Evolutionary conservation across 2,797 vertebrate genomes (phyloP).

Genomic region (Tangara arthus): DNA sequence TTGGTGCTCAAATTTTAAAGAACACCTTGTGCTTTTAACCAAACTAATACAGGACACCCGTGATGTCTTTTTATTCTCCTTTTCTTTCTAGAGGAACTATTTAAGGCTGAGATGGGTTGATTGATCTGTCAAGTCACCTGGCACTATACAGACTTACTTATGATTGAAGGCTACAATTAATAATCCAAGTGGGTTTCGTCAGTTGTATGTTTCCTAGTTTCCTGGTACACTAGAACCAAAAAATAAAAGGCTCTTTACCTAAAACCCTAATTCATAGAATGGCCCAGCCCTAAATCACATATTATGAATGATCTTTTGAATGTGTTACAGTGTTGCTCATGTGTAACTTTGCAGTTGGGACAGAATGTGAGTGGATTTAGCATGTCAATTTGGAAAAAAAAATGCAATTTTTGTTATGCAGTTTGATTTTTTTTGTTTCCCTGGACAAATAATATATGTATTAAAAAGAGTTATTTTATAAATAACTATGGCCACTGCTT

Average conservation of each 20-base stretch:
- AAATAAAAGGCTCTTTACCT: background rate
- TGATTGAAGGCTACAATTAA: background rate
- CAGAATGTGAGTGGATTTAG: background rate
- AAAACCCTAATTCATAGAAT: background rate
- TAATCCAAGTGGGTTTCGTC: background rate
- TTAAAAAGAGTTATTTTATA: background rate
- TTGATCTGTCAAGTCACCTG: background rate
- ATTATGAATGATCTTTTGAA: background rate
- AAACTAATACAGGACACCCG: background rate
- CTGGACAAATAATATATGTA: background rate
- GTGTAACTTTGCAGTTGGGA: background rate
- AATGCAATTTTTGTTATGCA: accelerated
- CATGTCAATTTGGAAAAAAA: background rate
- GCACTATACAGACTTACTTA: background rate
- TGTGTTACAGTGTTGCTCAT: background rate
- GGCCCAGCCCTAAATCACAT: background rate
- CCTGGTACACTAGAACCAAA: background rate
- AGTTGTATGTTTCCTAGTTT: background rate
- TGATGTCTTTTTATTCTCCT: background rate
- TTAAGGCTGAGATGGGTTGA: background rate
- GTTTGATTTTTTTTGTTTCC: background rate
- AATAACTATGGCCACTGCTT: background rate
- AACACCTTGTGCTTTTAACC: background rate
- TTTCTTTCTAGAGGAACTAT: background rate
- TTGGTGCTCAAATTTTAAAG: background rate